Evolutionary conservation across 1,140 invertebrate species (phyloP).

Genomic region (Papilio aristodemus): DNA sequence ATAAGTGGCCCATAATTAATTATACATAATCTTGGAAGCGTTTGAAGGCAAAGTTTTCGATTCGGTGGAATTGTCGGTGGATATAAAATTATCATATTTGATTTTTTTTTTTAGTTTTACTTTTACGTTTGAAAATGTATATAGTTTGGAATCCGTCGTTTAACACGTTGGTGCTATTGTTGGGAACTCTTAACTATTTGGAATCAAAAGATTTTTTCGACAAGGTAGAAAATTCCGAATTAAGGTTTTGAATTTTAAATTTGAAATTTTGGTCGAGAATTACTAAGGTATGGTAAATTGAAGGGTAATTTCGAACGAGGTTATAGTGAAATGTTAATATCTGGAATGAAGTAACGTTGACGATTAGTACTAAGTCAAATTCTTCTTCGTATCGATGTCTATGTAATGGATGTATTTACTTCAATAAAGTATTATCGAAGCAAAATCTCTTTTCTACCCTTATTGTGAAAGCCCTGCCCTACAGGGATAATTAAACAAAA

Average conservation of each 20-base stretch:
- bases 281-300: neutral
- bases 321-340: neutral
- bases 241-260: slow-evolving; percentile 16
- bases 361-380: neutral
- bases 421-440: neutral
- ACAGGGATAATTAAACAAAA: too few species aligned
- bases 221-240: neutral
- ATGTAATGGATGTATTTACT: neutral
- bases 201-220: neutral
- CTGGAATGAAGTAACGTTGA: neutral
- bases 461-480: too few species aligned
- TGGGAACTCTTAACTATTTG: neutral
- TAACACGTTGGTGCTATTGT: neutral
- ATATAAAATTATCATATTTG: too few species aligned
- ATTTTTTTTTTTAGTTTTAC: neutral
- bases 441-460: too few species aligned
- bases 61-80: too few species aligned
- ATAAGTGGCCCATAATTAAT: too few species aligned
- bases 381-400: neutral
- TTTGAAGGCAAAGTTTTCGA: too few species aligned
- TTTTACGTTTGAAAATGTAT: neutral
- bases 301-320: neutral
- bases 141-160: neutral
- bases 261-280: neutral
- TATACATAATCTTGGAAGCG: too few species aligned